Evolutionary conservation across 2,888 invertebrate genomes (phyloP).

Genomic region (Caradrina clavipalpis): DNA sequence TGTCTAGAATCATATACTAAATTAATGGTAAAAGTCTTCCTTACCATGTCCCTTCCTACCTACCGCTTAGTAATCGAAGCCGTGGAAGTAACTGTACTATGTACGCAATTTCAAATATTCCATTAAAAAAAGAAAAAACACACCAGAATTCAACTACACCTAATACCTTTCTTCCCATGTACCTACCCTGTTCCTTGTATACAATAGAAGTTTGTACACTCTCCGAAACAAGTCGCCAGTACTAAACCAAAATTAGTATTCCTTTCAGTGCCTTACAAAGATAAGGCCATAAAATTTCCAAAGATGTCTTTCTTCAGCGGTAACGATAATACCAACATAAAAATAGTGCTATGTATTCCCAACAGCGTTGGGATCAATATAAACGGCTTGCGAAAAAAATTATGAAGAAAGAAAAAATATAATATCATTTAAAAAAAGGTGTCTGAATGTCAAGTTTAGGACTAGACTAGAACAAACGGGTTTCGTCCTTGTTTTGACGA

Average conservation of each 20-base stretch:
- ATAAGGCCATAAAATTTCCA: constrained; percentile 27
- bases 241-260: constrained; percentile 47
- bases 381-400: neutral
- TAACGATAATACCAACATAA: constrained; percentile 20
- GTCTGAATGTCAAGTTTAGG: constrained; percentile 19
- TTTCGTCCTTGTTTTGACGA: constrained; percentile 13
- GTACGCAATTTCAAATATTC: neutral
- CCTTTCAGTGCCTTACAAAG: constrained; percentile 4
- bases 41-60: too few relatives aligned
- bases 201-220: constrained; percentile 9
- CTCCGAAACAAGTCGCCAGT: neutral
- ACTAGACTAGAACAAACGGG: constrained; percentile 1
- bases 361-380: neutral
- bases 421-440: constrained; percentile 19
- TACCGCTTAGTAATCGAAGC: too few relatives aligned
- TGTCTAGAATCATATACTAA: too few relatives aligned
- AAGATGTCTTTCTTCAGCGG: constrained; percentile 1
- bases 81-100: too few relatives aligned
- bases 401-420: neutral
- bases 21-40: too few relatives aligned
- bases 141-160: neutral
- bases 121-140: neutral
- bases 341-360: constrained; percentile 37
- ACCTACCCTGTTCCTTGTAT: constrained; percentile 4
- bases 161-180: neutral